Conservation (phyloP, 1,140 invertebrate species). For the Drosophila miranda region DNA sequence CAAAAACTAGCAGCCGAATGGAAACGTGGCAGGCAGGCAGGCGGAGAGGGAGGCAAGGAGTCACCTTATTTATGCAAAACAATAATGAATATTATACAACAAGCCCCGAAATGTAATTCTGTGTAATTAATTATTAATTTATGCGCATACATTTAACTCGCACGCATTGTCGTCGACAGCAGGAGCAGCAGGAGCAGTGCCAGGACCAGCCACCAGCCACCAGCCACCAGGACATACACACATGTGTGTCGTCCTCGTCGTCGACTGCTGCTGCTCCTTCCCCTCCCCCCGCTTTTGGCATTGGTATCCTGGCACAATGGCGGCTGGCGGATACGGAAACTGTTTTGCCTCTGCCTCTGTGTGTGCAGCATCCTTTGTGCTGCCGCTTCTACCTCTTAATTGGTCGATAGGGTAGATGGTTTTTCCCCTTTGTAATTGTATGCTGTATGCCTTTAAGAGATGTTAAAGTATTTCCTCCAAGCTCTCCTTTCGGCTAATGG, state of each 20-base stretch:
- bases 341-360: constrained; percentile 53
- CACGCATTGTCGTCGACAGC: constrained; percentile 79
- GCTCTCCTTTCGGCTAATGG: no score
- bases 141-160: constrained; percentile 82
- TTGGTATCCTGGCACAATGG: constrained; percentile 77
- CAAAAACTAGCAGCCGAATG: constrained; percentile 58
- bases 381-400: constrained; percentile 46
- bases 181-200: constrained; percentile 22
- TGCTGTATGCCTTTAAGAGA: neutral
- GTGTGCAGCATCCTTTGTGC: constrained; percentile 51
- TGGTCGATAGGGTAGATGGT: constrained; percentile 23
- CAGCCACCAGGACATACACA: neutral
- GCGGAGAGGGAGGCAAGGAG: constrained; percentile 38
- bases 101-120: constrained; percentile 82
- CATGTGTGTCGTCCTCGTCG: constrained; percentile 16
- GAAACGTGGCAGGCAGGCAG: neutral
- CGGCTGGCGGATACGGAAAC: constrained; percentile 78
- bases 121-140: constrained; percentile 83
- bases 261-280: constrained; percentile 1
- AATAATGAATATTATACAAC: constrained; percentile 82
- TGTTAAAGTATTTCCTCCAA: neutral
- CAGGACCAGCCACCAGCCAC: constrained; percentile 18
- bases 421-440: neutral
- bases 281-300: constrained; percentile 36
- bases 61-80: constrained; percentile 82